Base-by-base conservation (phyloP, 1,140 invertebrate genomes). In the Sarcophaga peregrina region DNA sequence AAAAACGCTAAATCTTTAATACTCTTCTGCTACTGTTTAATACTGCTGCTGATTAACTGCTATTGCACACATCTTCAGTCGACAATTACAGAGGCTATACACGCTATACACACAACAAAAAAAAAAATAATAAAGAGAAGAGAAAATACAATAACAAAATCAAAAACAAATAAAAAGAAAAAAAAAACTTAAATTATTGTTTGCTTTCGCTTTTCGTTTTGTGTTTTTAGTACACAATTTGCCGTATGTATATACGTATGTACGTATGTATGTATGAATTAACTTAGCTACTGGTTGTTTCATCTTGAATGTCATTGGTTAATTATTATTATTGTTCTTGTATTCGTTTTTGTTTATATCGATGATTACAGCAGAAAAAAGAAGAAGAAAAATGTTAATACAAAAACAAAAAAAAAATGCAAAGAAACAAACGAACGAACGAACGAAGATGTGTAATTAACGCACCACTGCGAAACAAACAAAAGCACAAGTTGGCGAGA, bases 391-490 rank as follows among this genome's bases (percentile, higher is more conserved):
- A 37, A 37, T 37, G 25, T 2, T 37, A 37, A 4, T 37, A 68
- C 5, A 25, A 68, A 62, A 62, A 15, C 15, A 68, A 68, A 58
- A 50, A 50, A 25, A 8, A 68, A 68, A 15, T 10, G 10, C 17
- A 68, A 68, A 68, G 0, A 68, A n/a, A 25, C 5, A 8, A 68
- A 20, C 9, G 6, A 68, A 58, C 10, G 15, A 58, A 58, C 52
- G 52, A 58, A 68, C 58, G 62, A 68, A 68, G 62, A 68, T 68
- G 20, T 68, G 62, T 68, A 68, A 68, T 68, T 68, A 68, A 68
- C 58, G 17, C 58, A 68, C 6, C 62, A 68, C 17, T 68, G 62
- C 62, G 62, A 68, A 68, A 68, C 62, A n/a, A 62, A 62, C 10
- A 17, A 68, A 25, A 68, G 62, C 62, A 25, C 62, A 68, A 68